Evolutionary conservation across 2,888 invertebrate species (phyloP), one percentile per base, ranked within the genome.

Genomic region (Ischnura elegans): DNA sequence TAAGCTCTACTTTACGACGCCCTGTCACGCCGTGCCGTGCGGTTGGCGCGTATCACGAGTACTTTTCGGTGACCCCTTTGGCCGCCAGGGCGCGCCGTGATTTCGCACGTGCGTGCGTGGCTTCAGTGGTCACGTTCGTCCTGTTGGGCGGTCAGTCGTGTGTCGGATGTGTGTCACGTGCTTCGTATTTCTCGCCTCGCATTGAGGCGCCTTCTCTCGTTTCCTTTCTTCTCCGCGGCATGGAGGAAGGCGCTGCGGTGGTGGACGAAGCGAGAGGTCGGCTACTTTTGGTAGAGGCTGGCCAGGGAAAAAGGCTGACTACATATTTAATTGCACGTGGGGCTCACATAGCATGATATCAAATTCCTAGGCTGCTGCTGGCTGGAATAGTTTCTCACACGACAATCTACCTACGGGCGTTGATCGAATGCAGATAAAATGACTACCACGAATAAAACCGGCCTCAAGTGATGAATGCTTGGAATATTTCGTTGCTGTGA

Each of bases 161-260:
- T 76, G 76, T 36, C 13, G 10, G 16, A 76, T 76, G 76, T 29
- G 76, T 36, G 76, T 76, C 76, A 76, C 76, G 76, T 76, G 76
- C 76, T 76, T 61, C 76, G 36, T 76, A 76, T 76, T 76, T 76
- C 76, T 76, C 76, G 76, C 76, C 76, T 76, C 76, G 36, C 76
- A 76, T 76, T 76, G 36, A 76, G 36, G 36, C 76, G 36, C 76
- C 29, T 29, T 76, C 76, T 36, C 36, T 76, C 76, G 29, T n/a
- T 16, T 8, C 36, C 36, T 51, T 51, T 13, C 76, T 16, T 76
- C 76, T n/a, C 6, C 76, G 10, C 76, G 76, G 0, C n/a, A 2
- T 25, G 6, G 61, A 61, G 2, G 61, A n/a, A 8, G 61, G 61
- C 51, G 51, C 16, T 19, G 51, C 19, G 8, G 51, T 10, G 13